Percentiles rank a stretch among this genome's conserved stretches.
Conservation (phyloP, 2,797 vertebrate species). For the Clarias platycephalus region DNA sequence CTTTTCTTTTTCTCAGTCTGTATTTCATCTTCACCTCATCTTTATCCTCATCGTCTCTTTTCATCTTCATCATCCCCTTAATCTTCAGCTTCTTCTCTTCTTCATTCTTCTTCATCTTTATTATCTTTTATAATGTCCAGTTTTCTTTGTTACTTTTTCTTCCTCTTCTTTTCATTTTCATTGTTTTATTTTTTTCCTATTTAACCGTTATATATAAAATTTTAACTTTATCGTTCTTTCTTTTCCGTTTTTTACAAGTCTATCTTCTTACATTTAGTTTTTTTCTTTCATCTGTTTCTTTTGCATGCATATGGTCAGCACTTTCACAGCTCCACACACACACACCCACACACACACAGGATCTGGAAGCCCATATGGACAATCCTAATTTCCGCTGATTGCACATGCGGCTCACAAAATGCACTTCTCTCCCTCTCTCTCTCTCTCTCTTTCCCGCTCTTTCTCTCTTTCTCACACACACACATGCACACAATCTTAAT, state of each 20-base stretch:
- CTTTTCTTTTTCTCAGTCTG: background rate
- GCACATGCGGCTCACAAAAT: constrained; percentile 1
- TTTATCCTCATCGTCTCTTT: background rate
- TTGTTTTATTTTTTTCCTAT: background rate
- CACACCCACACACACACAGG: constrained; percentile 16
- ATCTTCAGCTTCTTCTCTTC: no score
- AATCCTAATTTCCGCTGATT: constrained; percentile 35
- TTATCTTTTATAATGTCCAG: background rate
- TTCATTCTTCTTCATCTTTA: background rate
- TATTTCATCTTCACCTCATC: no score
- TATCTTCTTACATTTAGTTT: background rate
- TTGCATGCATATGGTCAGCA: background rate
- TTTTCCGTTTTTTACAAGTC: background rate
- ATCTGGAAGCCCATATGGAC: constrained; percentile 37
- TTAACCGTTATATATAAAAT: background rate
- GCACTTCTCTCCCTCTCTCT: background rate
- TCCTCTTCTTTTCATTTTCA: background rate
- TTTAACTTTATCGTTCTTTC: background rate
- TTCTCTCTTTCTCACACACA: background rate
- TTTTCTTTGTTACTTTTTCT: background rate
- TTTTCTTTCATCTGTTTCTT: background rate
- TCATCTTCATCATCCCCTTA: background rate
- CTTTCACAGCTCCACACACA: constrained; percentile 1
- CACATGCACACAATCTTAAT: background rate
- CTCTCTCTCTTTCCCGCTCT: no score